Percentiles rank a stretch among this genome's conserved stretches.
These are phyloP conservation scores for Keiferia lycopersicella DNA, from an alignment of 2,888 invertebrate species.

Conservation along the genomic window DNA sequence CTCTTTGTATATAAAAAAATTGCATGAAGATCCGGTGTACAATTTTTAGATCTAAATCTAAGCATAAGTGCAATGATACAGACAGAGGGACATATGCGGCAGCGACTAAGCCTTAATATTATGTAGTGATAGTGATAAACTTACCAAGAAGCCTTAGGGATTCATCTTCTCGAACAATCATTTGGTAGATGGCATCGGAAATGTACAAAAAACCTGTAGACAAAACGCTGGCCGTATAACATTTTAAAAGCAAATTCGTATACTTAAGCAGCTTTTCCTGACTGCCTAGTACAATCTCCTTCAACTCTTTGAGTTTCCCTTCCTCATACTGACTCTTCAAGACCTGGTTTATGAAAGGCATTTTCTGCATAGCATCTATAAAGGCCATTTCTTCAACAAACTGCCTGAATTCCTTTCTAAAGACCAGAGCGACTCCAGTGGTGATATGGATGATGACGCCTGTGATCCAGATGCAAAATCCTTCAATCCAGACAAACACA, in stretches of 20 bases:
- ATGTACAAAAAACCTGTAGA: conserved; percentile 61
- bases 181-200: conserved; percentile 59
- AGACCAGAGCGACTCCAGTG: conserved; percentile 57
- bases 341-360: conserved; percentile 56
- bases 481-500: conserved; percentile 60
- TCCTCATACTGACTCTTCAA: conserved; percentile 39
- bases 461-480: conserved; percentile 70
- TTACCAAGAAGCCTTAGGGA: conserved; percentile 63
- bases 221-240: conserved; percentile 43
- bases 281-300: conserved; percentile 49
- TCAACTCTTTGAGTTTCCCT: conserved; percentile 51
- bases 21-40: too few relatives aligned
- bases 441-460: conserved; percentile 67
- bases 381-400: conserved; percentile 54
- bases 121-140: too few relatives aligned
- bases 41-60: too few relatives aligned
- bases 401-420: conserved; percentile 52
- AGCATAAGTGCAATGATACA: too few relatives aligned
- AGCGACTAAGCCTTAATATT: too few relatives aligned
- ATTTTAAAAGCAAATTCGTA: conserved; percentile 52
- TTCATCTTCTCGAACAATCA: conserved; percentile 53
- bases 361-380: conserved; percentile 44
- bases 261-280: conserved; percentile 56
- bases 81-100: too few relatives aligned
- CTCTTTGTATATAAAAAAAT: too few relatives aligned